These are phyloP conservation scores for Bombus polaris DNA, from an alignment of 1,140 invertebrate genomes.

Conservation along the genomic window DNA sequence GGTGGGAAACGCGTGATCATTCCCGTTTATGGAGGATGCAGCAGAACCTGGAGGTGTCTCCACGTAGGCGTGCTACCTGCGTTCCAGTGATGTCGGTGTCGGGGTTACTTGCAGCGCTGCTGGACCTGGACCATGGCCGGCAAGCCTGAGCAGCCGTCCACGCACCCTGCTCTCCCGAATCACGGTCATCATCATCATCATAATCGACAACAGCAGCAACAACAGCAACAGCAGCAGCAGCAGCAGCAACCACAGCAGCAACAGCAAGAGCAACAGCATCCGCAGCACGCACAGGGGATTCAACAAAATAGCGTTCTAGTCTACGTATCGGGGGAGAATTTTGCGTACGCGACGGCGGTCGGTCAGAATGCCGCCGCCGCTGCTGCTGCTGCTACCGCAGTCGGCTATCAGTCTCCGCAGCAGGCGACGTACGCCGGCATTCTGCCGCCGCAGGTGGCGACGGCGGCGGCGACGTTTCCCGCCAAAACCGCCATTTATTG, in stretches of 20 bases:
- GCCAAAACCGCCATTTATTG: slow-evolving; percentile 68
- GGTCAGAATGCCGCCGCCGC: slow-evolving; percentile 77
- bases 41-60: slow-evolving; percentile 76
- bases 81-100: slow-evolving; percentile 82
- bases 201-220: slow-evolving; percentile 44
- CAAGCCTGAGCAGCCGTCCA: slow-evolving; percentile 82
- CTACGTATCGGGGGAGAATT: slow-evolving; percentile 81
- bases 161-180: slow-evolving; percentile 80
- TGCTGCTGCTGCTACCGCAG: slow-evolving; percentile 68
- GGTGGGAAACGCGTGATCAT: slow-evolving; percentile 50
- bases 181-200: slow-evolving; percentile 77
- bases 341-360: slow-evolving; percentile 79
- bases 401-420: slow-evolving; percentile 65
- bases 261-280: slow-evolving; percentile 35
- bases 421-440: slow-evolving; percentile 70
- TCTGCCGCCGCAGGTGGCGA: slow-evolving; percentile 68
- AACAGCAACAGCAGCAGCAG: slow-evolving; percentile 36
- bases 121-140: slow-evolving; percentile 83
- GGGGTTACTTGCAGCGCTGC: slow-evolving; percentile 80
- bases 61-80: slow-evolving; percentile 78
- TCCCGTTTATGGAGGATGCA: slow-evolving; percentile 77
- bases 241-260: slow-evolving; percentile 46
- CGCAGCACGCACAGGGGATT: slow-evolving; percentile 61
- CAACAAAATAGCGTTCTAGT: slow-evolving; percentile 80
- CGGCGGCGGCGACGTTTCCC: slow-evolving; percentile 70